These are phyloP conservation scores for Mormoops blainvillei DNA, from an alignment of 2,113 vertebrate species.

Conservation along the genomic window DNA sequence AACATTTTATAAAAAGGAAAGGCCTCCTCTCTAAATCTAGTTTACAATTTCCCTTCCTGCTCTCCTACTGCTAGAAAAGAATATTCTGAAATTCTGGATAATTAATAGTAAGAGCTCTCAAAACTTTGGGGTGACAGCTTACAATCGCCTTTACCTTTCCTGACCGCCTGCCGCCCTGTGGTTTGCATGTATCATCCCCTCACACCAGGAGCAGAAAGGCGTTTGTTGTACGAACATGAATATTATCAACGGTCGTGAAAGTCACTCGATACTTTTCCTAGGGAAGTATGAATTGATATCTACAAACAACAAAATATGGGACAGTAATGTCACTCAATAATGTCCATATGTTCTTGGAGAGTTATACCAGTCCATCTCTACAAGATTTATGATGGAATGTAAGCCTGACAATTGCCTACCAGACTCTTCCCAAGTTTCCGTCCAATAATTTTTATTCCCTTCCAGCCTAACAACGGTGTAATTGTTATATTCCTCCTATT, in stretches of 20 bases:
- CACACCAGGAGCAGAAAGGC: not conserved
- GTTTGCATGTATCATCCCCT: not conserved
- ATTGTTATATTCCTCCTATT: slow-evolving; percentile 46
- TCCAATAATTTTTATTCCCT: slow-evolving; percentile 61
- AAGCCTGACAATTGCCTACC: slow-evolving; percentile 10
- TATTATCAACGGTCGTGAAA: not conserved
- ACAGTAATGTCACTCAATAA: not conserved
- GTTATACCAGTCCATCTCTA: slow-evolving; percentile 27
- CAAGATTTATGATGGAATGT: slow-evolving; percentile 44
- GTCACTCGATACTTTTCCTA: not conserved
- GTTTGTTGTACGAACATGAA: not conserved
- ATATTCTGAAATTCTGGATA: slow-evolving; percentile 4
- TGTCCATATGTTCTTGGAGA: slow-evolving; percentile 37
- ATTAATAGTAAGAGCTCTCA: not conserved
- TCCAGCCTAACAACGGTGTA: slow-evolving; percentile 51
- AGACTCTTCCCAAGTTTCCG: slow-evolving; percentile 60
- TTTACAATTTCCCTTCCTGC: slow-evolving; percentile 38
- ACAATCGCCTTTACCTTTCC: not conserved
- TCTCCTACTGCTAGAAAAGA: not conserved
- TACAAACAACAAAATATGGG: slow-evolving; percentile 33
- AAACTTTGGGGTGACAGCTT: not conserved
- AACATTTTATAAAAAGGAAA: not conserved
- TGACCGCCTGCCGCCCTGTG: not conserved
- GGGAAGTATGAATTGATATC: not conserved
- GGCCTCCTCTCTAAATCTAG: not conserved